Evolutionary conservation across 2,888 invertebrate species (phyloP), one percentile per base, ranked within the genome.

Genomic region (Ferdinandea cuprea): DNA sequence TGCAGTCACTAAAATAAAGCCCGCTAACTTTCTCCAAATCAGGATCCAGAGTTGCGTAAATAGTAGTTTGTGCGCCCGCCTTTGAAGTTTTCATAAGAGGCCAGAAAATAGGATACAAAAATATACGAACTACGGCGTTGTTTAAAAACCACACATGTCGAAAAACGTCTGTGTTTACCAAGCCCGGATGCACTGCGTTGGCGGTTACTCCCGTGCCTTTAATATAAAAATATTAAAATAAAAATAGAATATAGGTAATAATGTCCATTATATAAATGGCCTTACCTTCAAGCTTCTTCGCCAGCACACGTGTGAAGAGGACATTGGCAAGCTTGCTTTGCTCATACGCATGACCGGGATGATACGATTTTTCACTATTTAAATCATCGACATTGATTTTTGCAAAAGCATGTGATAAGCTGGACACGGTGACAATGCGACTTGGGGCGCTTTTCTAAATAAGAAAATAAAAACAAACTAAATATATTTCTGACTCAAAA

Each of bases 261-360:
- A 7, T 4, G 1, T 6, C 9, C 11, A 6, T 13, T 2, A 21
- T 13, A 0, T 6, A 1, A 2, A 3, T 8, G 0, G 0, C 3
- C 8, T 44, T 52, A 86, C 89, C 95, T 92, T 93, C 91, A 48
- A 95, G 88, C 88, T 93, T 92, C 72, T 92, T 92, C 0, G 94
- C 93, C 30, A 97, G 90, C 88, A 95, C 94, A 85, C 91, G 92
- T 0, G 95, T 93, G 87, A 96, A 96, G 28, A 97, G 88, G 17
- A 96, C 88, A 89, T 96, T 96, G 0, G 96, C 96, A 52, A 96
- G 90, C 92, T 97, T 96, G 89, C 96, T 96, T 89, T 95, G 95
- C 54, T 91, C 91, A 87, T 96, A 97, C 0, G 95, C 95, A 48
- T 84, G 86, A 0, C 87, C 87, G n/a, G 86, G 86, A 17, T 92